Evolutionary conservation across 1,140 invertebrate genomes (phyloP).

Genomic region (Drosophila fuyamai): DNA sequence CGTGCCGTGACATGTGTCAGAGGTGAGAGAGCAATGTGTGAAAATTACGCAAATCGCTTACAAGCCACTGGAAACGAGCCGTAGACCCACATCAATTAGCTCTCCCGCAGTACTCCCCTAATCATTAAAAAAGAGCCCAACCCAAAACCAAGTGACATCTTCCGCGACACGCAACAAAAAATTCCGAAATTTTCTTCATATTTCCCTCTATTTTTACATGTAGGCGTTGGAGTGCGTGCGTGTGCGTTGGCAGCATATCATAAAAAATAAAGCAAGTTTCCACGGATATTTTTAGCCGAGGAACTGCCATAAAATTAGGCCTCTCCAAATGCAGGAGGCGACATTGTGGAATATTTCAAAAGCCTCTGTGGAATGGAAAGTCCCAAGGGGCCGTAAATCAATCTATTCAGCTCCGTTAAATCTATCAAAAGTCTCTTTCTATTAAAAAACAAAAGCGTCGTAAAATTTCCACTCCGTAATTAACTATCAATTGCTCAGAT

Average conservation of each 20-base stretch:
- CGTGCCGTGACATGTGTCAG: constrained; percentile 72
- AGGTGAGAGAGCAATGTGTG: constrained; percentile 67
- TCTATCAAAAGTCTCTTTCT: constrained; percentile 8
- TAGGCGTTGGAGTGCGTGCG: constrained; percentile 39
- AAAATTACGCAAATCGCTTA: constrained; percentile 64
- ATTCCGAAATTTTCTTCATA: constrained; percentile 51
- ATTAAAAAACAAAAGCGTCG: constrained; percentile 18
- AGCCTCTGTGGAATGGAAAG: neutral
- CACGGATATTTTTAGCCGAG: constrained; percentile 46
- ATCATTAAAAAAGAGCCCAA: neutral
- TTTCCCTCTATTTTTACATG: constrained; percentile 70
- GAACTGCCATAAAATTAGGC: constrained; percentile 57
- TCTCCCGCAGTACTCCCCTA: constrained; percentile 35
- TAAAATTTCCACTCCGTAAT: constrained; percentile 4
- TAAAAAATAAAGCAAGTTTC: constrained; percentile 51
- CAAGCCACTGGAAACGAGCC: constrained; percentile 8
- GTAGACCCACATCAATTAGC: constrained; percentile 73
- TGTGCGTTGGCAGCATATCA: constrained; percentile 46
- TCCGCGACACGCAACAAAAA: constrained; percentile 34
- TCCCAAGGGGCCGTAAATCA: constrained; percentile 19
- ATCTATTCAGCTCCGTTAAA: constrained; percentile 13
- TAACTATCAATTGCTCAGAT: neutral
- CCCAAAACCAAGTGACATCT: constrained; percentile 45
- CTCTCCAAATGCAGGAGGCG: constrained; percentile 56
- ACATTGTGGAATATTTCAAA: constrained; percentile 37